These are phyloP conservation scores for Zygaena filipendulae DNA, from an alignment of 2,888 invertebrate genomes.

Conservation along the genomic window DNA sequence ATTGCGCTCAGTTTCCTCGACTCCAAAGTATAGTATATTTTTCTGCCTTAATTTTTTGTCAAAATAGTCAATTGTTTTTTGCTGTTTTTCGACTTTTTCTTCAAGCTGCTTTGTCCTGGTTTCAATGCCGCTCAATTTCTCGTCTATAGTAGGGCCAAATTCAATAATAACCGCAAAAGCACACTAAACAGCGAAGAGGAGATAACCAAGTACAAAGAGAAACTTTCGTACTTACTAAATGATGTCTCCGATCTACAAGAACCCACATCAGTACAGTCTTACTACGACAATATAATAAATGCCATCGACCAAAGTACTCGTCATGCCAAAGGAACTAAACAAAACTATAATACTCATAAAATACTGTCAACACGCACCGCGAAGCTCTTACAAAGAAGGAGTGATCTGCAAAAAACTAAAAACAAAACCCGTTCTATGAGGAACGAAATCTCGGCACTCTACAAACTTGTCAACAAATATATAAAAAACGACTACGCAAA, in stretches of 20 bases:
- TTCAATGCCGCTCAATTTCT: no score
- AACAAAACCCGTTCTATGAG: constrained; percentile 9
- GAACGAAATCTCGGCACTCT: constrained; percentile 10
- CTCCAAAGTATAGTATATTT: no score
- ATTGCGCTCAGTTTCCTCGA: no score
- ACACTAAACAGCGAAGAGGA: no score
- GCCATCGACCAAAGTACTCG: constrained; percentile 6
- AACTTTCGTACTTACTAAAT: no score
- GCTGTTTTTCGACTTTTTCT: no score
- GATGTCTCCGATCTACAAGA: no score
- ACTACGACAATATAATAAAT: constrained; percentile 7
- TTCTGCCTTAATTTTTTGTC: no score
- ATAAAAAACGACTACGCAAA: constrained; percentile 10
- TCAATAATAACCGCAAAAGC: constrained; percentile 1
- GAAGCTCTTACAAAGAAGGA: constrained; percentile 6
- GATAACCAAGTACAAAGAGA: constrained; percentile 1
- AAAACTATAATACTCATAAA: constrained; percentile 6
- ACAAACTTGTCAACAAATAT: constrained; percentile 10
- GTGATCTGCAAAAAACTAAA: constrained; percentile 10
- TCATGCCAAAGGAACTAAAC: background rate
- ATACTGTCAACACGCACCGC: constrained; percentile 5
- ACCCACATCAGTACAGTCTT: constrained; percentile 6
- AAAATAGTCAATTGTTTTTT: no score
- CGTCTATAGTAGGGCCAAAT: constrained; percentile 7
- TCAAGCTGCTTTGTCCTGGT: no score